Conservation (phyloP, 2,888 invertebrate species). For the Eumerus sabulonum region DNA sequence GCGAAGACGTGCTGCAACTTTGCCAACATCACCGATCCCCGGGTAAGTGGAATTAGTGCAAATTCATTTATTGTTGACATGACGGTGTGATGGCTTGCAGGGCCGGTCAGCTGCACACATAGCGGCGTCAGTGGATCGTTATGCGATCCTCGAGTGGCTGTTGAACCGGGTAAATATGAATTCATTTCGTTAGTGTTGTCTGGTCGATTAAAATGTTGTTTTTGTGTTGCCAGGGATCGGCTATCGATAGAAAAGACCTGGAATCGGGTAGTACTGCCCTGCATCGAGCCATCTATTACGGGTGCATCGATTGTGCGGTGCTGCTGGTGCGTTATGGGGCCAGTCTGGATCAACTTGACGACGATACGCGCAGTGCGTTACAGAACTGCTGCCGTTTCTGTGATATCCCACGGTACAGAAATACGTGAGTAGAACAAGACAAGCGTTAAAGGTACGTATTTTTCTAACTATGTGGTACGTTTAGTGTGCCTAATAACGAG, state of each 20-base stretch:
- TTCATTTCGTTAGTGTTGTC: not conserved
- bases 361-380: constrained; percentile 74
- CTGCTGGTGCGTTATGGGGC: constrained; percentile 84
- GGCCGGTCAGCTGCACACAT: constrained; percentile 90
- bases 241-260: constrained; percentile 74
- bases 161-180: constrained; percentile 79
- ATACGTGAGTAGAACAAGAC: constrained; percentile 49
- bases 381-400: constrained; percentile 77
- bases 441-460: too few species aligned
- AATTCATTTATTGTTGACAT: not conserved
- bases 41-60: constrained; percentile 77
- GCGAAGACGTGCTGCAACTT: constrained; percentile 83
- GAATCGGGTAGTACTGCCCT: constrained; percentile 86
- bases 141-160: constrained; percentile 86
- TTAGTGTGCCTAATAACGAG: constrained; percentile 79
- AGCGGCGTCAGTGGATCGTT: constrained; percentile 87
- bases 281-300: constrained; percentile 90
- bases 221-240: constrained; percentile 72
- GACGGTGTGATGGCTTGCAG: constrained; percentile 72
- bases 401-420: constrained; percentile 75
- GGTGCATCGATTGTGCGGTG: constrained; percentile 87
- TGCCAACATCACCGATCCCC: constrained; percentile 81
- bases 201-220: not conserved
- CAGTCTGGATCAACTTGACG: constrained; percentile 75
- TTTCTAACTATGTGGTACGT: too few species aligned